These are phyloP conservation scores for Barbus barbus DNA, from an alignment of 2,113 vertebrate genomes.

Conservation along the genomic window DNA sequence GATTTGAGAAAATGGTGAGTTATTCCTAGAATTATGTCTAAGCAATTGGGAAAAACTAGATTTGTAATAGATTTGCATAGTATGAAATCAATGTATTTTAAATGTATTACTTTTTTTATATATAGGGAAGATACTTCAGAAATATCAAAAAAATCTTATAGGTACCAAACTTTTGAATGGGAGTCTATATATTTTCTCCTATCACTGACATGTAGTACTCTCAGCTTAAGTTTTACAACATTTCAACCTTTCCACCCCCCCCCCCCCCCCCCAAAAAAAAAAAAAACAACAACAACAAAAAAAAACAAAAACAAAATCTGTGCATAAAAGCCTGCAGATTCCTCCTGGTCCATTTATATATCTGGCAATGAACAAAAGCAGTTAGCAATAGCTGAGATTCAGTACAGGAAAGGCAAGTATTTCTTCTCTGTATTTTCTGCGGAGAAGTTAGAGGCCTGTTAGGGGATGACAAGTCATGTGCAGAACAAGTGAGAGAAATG, in stretches of 20 bases:
- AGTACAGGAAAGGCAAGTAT: neutral
- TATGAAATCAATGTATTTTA: no score
- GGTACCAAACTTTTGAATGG: neutral
- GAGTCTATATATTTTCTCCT: neutral
- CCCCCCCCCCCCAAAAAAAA: no score
- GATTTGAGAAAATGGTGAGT: no score
- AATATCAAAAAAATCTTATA: no score
- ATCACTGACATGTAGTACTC: neutral
- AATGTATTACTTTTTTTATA: no score
- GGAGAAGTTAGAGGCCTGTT: slow-evolving; percentile 30
- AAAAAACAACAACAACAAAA: no score
- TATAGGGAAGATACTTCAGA: no score
- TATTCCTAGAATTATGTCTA: no score
- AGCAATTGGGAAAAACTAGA: no score
- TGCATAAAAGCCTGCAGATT: neutral
- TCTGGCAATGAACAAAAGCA: neutral
- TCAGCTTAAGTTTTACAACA: neutral
- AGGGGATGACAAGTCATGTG: slow-evolving; percentile 32
- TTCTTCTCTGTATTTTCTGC: neutral
- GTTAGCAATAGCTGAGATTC: neutral
- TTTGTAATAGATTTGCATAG: no score
- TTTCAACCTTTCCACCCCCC: neutral
- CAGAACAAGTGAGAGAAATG: slow-evolving; percentile 31
- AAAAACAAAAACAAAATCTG: neutral
- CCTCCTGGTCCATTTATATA: neutral